Evolutionary conservation across 2,113 vertebrate genomes (phyloP).

Genomic region (Aramus guarauna): DNA sequence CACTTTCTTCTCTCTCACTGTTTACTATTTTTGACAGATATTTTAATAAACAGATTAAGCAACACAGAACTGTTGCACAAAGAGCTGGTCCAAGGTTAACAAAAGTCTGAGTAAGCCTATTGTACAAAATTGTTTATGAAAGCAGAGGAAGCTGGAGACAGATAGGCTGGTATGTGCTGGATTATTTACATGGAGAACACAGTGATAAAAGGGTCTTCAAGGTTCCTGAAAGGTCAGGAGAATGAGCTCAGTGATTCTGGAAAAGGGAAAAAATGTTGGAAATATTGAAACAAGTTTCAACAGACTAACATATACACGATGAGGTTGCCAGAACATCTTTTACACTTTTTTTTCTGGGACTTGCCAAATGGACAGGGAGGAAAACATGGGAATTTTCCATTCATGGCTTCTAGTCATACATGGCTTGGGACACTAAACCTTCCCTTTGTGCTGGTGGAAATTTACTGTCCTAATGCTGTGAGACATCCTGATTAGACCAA

Average conservation of each 20-base stretch:
- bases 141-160: conserved; percentile 8
- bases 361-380: neutral
- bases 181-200: conserved; percentile 9
- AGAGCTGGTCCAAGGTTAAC: conserved; percentile 2
- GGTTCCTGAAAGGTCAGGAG: neutral
- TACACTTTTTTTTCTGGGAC: neutral
- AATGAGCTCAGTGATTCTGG: conserved; percentile 26
- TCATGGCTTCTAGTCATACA: neutral
- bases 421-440: neutral
- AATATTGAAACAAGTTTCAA: neutral
- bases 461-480: neutral
- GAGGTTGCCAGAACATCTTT: neutral
- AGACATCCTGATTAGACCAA: neutral
- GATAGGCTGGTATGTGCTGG: neutral
- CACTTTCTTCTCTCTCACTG: conserved; percentile 1
- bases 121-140: conserved; percentile 53
- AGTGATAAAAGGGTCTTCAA: conserved; percentile 27
- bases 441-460: neutral
- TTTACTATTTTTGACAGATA: conserved; percentile 40
- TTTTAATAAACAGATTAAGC: conserved; percentile 39
- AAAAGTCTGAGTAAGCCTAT: conserved; percentile 23
- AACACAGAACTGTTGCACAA: conserved; percentile 9
- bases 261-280: conserved; percentile 7
- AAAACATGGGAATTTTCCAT: neutral
- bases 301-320: neutral